phyloP scores from a whole-genome alignment of 1,140 invertebrate species.

The Mycetomoellerius zeteki region DNA sequence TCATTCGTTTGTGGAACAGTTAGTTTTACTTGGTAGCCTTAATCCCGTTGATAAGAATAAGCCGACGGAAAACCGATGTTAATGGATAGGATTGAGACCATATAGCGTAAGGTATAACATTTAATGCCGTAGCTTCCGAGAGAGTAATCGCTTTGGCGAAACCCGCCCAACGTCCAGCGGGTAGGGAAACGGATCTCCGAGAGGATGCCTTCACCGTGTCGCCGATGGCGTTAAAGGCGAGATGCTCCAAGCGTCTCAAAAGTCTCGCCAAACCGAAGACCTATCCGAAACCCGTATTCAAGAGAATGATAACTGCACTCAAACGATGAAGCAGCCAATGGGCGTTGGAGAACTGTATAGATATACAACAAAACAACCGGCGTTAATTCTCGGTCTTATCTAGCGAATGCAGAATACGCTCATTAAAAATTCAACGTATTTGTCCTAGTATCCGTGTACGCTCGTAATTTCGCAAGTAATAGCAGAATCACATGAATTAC shows the following conservation, averaged over 20 bases:
- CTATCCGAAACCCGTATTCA: conserved; percentile 35
- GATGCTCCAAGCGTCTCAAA: conserved; percentile 75
- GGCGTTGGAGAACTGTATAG: no score
- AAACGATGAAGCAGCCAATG: background rate
- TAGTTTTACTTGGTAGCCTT: background rate
- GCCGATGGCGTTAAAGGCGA: conserved; percentile 79
- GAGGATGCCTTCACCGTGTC: conserved; percentile 82
- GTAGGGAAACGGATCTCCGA: conserved; percentile 81
- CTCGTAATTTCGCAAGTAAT: background rate
- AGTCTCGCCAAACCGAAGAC: conserved; percentile 78
- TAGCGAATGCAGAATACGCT: background rate
- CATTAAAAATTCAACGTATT: background rate
- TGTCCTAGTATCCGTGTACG: background rate
- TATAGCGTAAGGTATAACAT: conserved; percentile 41
- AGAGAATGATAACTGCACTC: background rate
- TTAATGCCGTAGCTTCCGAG: conserved; percentile 75
- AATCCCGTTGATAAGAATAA: conserved; percentile 38
- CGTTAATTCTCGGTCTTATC: conserved; percentile 7
- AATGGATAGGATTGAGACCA: conserved; percentile 22
- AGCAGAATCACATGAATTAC: background rate
- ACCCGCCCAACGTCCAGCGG: conserved; percentile 72
- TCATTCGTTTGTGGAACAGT: background rate
- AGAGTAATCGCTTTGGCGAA: conserved; percentile 76
- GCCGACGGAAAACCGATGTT: background rate
- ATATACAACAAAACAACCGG: background rate